Evolutionary conservation across 2,888 invertebrate species (phyloP), one percentile per base, ranked within the genome.

Genomic region (Gortyna flavago): DNA sequence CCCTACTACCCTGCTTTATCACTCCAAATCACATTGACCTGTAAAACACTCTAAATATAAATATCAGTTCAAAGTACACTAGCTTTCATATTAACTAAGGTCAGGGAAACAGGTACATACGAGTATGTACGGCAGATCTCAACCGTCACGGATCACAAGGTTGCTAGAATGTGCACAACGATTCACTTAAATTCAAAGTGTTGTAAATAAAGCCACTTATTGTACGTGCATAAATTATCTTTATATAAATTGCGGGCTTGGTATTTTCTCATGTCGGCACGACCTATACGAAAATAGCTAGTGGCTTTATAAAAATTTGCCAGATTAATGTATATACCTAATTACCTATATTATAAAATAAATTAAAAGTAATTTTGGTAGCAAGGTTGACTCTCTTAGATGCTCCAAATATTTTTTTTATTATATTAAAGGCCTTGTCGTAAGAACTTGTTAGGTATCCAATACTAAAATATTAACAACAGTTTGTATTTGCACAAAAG

Each of bases 181-280:
- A 72, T 54, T 69, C 44, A 68, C 81, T 67, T 72, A 48, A 72
- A 59, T 71, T 70, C 32, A 16, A 16, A 16, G 25, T 70, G 35
- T 79, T 32, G 84, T 48, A 78, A 79, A 83, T 57, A 83, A 77
- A 54, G 54, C 83, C 79, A 78, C 78, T 83, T 79, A 83, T 83
- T n/a, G 62, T 67, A 18, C 5, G 18, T 41, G 44, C 54, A 68
- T 79, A 67, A 32, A 68, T 83, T 83, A 83, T 79, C 51, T 48
- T 54, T 64, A 54, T 54, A 11, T 62, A 64, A 61, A 51, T 59
- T 51, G 32, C 7, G 11, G n/a, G 51, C 18, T 80, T 21, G 48
- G 54, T 64, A 8, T 57, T 48, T 18, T 64, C 35, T 38, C 44
- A 32, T 62, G 54, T 25, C 25, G 25, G 18, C 75, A 81, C 29